These are phyloP conservation scores for Hybognathus amarus DNA, from an alignment of 2,797 vertebrate species.

Conservation along the genomic window DNA sequence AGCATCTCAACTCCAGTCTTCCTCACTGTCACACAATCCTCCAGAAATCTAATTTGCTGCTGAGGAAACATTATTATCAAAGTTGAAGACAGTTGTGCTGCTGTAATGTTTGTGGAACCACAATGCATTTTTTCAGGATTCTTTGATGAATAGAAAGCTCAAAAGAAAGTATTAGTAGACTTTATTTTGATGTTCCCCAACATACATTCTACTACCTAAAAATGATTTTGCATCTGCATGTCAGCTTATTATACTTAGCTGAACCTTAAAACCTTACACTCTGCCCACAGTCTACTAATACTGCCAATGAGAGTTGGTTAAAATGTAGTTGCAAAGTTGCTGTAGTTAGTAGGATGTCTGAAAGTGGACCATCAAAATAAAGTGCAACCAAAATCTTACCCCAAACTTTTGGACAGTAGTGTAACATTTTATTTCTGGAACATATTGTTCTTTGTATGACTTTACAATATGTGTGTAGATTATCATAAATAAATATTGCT, in stretches of 20 bases:
- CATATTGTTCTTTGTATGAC: neutral
- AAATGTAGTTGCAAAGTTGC: no score
- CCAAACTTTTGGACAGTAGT: neutral
- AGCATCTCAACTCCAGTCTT: neutral
- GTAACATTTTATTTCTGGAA: neutral
- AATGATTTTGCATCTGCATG: no score
- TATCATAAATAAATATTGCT: conserved; percentile 17
- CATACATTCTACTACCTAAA: no score
- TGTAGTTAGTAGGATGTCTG: no score
- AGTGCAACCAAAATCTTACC: no score
- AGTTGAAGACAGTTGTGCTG: neutral
- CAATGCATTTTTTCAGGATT: neutral
- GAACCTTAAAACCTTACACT: no score
- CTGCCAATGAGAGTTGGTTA: no score
- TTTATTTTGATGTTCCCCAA: neutral
- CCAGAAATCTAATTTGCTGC: neutral
- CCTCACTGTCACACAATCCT: neutral
- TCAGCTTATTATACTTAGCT: no score
- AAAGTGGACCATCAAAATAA: no score
- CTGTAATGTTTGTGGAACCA: neutral
- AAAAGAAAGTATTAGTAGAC: no score
- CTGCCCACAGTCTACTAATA: no score
- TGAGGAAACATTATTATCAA: neutral
- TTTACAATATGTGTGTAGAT: neutral
- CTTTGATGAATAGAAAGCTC: neutral